These are phyloP conservation scores for Ondatra zibethicus DNA, from an alignment of 2,113 vertebrate genomes.

Conservation along the genomic window DNA sequence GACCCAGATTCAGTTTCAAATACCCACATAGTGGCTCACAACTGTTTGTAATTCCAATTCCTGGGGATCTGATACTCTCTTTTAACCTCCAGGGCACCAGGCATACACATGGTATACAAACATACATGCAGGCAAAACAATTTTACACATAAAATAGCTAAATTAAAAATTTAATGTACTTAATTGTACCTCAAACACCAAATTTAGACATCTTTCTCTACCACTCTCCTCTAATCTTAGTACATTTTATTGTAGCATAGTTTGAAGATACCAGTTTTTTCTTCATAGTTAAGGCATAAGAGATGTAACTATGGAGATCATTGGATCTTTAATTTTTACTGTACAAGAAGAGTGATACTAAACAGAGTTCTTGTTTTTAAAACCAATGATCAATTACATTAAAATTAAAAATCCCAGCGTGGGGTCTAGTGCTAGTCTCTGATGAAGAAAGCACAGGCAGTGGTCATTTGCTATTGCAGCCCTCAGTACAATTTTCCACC, in stretches of 20 bases:
- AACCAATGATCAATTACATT: not conserved
- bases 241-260: not conserved
- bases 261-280: not conserved
- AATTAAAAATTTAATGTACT: not conserved
- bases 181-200: not conserved
- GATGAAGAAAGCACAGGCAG: not conserved
- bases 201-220: not conserved
- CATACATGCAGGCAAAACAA: not conserved
- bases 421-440: not conserved
- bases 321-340: not conserved
- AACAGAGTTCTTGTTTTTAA: not conserved
- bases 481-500: not conserved
- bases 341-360: not conserved
- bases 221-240: not conserved
- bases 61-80: not conserved
- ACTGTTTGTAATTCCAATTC: not conserved
- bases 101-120: not conserved
- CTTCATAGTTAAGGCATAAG: not conserved
- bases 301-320: not conserved
- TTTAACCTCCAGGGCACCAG: not conserved
- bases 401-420: not conserved
- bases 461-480: not conserved
- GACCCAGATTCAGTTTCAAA: not conserved
- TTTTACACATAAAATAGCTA: not conserved
- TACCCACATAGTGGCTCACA: not conserved